A percentile compares a stretch with the other conserved stretches of the same genome.
Evolutionary conservation across 2,888 invertebrate genomes (phyloP).

Genomic region (Phortica magna): DNA sequence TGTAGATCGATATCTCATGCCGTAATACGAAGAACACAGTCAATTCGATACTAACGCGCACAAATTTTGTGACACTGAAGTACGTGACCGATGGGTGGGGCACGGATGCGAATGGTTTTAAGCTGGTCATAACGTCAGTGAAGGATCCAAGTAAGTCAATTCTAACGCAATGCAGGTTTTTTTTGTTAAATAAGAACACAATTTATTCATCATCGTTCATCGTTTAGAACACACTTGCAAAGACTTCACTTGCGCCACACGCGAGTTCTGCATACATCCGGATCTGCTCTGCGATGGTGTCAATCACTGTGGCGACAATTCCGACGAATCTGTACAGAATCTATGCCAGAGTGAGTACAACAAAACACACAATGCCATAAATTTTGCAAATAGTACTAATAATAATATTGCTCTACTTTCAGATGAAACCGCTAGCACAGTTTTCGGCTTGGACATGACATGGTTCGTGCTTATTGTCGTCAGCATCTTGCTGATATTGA

Average conservation of each 20-base stretch:
- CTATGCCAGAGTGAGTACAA: constrained; percentile 90
- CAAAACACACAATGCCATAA: neutral
- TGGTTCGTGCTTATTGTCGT: constrained; percentile 88
- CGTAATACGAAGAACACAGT: constrained; percentile 93
- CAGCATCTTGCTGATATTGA: constrained; percentile 83
- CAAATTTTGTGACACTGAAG: constrained; percentile 95
- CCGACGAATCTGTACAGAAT: constrained; percentile 91
- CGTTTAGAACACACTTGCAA: constrained; percentile 89
- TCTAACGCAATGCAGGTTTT: constrained; percentile 8
- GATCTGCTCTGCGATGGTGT: constrained; percentile 95
- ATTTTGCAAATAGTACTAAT: neutral
- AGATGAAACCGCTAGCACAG: constrained; percentile 82
- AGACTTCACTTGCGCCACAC: constrained; percentile 91
- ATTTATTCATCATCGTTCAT: constrained; percentile 53
- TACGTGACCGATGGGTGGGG: constrained; percentile 97
- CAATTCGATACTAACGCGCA: constrained; percentile 92
- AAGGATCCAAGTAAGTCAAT: constrained; percentile 93
- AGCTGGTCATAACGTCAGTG: constrained; percentile 94
- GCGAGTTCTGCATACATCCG: constrained; percentile 94
- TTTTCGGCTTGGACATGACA: constrained; percentile 86
- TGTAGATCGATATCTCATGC: constrained; percentile 93
- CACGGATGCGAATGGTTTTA: constrained; percentile 94
- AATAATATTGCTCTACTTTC: constrained; percentile 34
- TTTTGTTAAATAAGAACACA: constrained; percentile 52
- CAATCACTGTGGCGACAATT: constrained; percentile 95